Base-by-base conservation (phyloP, 2,888 invertebrate species). In the Gari tellinella region DNA sequence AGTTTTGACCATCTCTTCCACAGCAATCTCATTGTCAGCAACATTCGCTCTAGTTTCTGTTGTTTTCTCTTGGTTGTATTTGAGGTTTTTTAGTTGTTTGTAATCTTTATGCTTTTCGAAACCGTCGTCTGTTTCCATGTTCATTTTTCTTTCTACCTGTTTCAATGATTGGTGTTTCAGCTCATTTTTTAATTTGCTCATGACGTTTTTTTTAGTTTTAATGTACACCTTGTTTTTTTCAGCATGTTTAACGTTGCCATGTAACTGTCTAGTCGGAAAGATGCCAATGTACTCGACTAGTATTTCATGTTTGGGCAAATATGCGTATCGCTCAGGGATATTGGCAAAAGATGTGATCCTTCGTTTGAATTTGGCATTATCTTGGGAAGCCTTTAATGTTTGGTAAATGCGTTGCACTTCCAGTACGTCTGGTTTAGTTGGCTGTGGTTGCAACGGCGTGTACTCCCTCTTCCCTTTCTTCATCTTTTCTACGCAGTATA, bases 1-100 rank as follows among this genome's bases (percentile, higher is more conserved):
- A 14, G 56, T 43, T 41, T 76, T 70, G 5, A 46, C 23, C 67
- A 76, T 70, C 52, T 76, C 76, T 49, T 76, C 76, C 5, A 76
- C 67, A 10, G 40, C 25, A 15, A 76, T 60, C 31, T 31, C 23
- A 21, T 68, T 61, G 46, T 76, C 72, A 3, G 76, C 76, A 8
- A 31, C 25, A 21, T 76, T 72, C 14, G 43, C 21, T 0, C n/a
- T 51, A 23, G 38, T 14, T 0, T n/a, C 31, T 7, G 7, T 31
- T 10, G 3, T 10, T 43, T 69, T 69, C 14, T 12, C 38, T 17
- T 26, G 40, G n/a, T 55, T 23, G 56, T 64, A 56, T 38, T 60
- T 66, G 21, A 58, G 14, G 43, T 66, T 66, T 31, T 23, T 26
- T 14, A 66, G 46, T 37, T 58, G 58, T 65, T 65, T 65, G n/a